Conservation (phyloP, 1,140 invertebrate species). For the Listronotus bonariensis region DNA sequence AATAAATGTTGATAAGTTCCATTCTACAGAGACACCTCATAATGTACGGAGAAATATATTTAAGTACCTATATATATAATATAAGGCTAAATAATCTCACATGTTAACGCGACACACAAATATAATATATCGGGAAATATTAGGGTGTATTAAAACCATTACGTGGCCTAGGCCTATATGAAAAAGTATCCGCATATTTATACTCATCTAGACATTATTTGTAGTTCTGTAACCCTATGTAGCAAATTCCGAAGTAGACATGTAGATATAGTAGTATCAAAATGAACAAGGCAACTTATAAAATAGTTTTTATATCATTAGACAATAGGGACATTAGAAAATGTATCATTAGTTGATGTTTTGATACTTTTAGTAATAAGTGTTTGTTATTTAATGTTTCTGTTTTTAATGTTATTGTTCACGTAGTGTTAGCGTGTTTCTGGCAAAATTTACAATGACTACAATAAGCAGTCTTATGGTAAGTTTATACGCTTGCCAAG, state of each 20-base stretch:
- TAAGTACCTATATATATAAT: not conserved
- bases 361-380: conserved; percentile 10
- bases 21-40: too few relatives aligned
- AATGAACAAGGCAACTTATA: conserved; percentile 9
- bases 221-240: conserved; percentile 18
- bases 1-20: too few relatives aligned
- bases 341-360: conserved; percentile 28
- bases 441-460: too few relatives aligned
- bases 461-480: too few relatives aligned
- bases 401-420: conserved; percentile 16
- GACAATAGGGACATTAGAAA: conserved; percentile 19
- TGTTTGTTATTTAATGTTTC: conserved; percentile 6
- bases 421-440: too few relatives aligned
- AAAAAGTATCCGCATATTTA: conserved; percentile 20
- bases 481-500: too few relatives aligned
- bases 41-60: too few relatives aligned
- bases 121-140: not conserved
- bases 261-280: conserved; percentile 10
- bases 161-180: not conserved
- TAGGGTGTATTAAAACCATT: not conserved
- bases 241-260: conserved; percentile 5
- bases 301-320: conserved; percentile 22
- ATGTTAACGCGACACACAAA: conserved; percentile 3
- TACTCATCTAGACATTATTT: conserved; percentile 30
- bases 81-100: not conserved